Percentiles rank a stretch among this genome's conserved stretches.
phyloP scores from a whole-genome alignment of 1,140 invertebrate genomes.

The Drosophila littoralis region DNA sequence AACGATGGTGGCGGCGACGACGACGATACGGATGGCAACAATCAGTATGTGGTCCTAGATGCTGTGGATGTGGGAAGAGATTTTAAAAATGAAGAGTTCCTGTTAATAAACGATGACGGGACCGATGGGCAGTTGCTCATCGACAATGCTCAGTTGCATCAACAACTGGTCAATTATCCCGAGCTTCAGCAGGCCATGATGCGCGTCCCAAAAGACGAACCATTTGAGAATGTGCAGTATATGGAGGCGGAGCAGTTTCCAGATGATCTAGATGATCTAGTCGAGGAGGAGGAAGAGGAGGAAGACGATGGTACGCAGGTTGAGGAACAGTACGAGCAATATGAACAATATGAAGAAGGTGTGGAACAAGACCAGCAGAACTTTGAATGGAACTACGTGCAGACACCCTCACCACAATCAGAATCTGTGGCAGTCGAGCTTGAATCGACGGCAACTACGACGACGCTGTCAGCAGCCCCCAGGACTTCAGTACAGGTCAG shows the following conservation, averaged over 20 bases:
- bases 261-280: slow-evolving; percentile 51
- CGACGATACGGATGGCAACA: slow-evolving; percentile 28
- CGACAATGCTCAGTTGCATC: slow-evolving; percentile 45
- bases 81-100: slow-evolving; percentile 62
- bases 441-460: not conserved
- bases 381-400: not conserved
- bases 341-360: slow-evolving; percentile 24
- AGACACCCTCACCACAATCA: not conserved
- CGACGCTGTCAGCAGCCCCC: not conserved
- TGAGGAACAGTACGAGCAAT: slow-evolving; percentile 27
- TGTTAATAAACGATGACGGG: slow-evolving; percentile 61
- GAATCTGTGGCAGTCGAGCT: not conserved
- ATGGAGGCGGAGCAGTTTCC: slow-evolving; percentile 38
- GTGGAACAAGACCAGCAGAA: slow-evolving; percentile 20
- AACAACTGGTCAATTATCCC: slow-evolving; percentile 32
- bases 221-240: slow-evolving; percentile 27
- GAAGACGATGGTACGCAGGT: not conserved
- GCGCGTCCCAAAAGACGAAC: slow-evolving; percentile 25
- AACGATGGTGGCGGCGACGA: slow-evolving; percentile 36
- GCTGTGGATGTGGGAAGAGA: slow-evolving; percentile 26
- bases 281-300: slow-evolving; percentile 43
- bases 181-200: slow-evolving; percentile 35
- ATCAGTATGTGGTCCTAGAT: slow-evolving; percentile 65
- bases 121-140: slow-evolving; percentile 48
- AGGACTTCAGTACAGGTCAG: not conserved